A percentile compares a stretch with the other conserved stretches of the same genome.
Conservation (phyloP, 2,113 vertebrate genomes). For the Azemiops feae region DNA sequence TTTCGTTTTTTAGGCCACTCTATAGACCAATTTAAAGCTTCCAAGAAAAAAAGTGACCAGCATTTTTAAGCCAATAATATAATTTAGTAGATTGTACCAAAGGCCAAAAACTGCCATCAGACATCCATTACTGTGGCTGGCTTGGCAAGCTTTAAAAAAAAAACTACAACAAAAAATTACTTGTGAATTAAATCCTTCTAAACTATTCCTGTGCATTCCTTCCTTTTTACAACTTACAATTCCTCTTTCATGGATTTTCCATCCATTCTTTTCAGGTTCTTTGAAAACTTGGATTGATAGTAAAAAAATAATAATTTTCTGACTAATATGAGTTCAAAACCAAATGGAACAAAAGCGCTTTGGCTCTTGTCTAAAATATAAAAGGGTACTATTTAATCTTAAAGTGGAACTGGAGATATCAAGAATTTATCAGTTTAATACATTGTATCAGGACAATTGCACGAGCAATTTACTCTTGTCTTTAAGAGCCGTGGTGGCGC, state of each 20-base stretch:
- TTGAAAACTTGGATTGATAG: neutral
- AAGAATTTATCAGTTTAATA: neutral
- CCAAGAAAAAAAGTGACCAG: neutral
- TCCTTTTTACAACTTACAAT: neutral
- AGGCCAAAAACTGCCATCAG: neutral
- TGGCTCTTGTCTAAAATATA: neutral
- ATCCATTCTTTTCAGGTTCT: neutral
- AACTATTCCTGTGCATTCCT: neutral
- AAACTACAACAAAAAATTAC: neutral
- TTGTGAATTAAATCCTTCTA: neutral
- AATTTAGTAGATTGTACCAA: neutral
- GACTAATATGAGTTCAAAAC: neutral
- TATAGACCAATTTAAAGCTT: neutral
- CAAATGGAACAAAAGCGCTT: neutral
- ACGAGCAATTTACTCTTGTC: slow-evolving; percentile 20
- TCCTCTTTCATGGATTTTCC: neutral
- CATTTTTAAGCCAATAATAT: neutral
- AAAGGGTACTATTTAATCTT: neutral
- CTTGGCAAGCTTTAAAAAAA: neutral
- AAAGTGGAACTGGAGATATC: fast-evolving
- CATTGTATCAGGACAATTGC: neutral
- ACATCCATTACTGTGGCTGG: neutral
- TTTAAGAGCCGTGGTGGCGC: neutral
- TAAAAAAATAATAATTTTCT: neutral
- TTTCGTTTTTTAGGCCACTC: neutral